Conservation (phyloP, 2,888 invertebrate genomes). For the Zele albiditarsus region DNA sequence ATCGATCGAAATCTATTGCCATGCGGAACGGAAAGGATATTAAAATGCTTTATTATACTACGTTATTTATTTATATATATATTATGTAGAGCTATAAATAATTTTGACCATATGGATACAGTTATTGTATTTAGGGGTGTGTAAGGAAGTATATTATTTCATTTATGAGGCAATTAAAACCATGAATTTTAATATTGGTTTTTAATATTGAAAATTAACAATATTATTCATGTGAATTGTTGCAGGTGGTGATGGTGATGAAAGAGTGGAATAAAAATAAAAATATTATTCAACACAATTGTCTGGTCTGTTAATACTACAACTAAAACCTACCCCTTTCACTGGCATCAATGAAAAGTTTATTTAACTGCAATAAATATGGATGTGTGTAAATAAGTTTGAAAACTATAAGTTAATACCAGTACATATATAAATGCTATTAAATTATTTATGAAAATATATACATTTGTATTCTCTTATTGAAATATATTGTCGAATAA, state of each 20-base stretch:
- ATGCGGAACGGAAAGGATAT: conserved; percentile 22
- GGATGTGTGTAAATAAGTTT: background rate
- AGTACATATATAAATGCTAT: background rate
- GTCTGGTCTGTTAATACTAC: background rate
- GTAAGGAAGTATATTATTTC: too few species aligned
- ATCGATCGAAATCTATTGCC: conserved; percentile 46
- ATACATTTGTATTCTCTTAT: background rate
- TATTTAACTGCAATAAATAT: background rate
- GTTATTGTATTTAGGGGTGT: background rate
- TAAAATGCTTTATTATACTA: background rate
- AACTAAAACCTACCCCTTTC: background rate
- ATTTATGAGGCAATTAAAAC: background rate
- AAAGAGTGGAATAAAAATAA: background rate
- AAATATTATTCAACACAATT: background rate
- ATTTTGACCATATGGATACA: background rate
- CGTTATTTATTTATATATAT: background rate
- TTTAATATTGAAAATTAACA: background rate
- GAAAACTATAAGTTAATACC: background rate
- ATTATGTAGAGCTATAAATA: background rate
- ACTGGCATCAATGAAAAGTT: background rate
- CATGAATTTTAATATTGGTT: background rate
- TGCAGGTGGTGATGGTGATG: background rate
- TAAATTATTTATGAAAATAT: background rate
- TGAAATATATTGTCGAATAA: background rate
- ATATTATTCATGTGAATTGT: background rate